These are phyloP conservation scores for Luperina nickerlii DNA, from an alignment of 2,888 invertebrate genomes.

Conservation along the genomic window DNA sequence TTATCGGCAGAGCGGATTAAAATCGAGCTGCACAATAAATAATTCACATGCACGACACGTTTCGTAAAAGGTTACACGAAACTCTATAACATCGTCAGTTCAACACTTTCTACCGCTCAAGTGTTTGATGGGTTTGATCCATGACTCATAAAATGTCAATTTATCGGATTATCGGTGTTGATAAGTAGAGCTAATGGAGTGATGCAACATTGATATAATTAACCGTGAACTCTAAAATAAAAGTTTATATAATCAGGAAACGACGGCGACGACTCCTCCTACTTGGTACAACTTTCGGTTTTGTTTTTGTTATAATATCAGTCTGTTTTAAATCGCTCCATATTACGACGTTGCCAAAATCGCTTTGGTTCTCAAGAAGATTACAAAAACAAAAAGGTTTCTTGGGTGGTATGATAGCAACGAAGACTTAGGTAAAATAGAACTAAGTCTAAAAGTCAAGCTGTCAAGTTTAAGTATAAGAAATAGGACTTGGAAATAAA, in stretches of 20 bases:
- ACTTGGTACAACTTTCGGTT: slow-evolving; percentile 42
- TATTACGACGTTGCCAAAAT: slow-evolving; percentile 29
- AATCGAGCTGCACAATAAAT: slow-evolving; percentile 79
- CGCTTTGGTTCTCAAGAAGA: slow-evolving; percentile 14
- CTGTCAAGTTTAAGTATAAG: slow-evolving; percentile 4
- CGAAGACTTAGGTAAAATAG: not conserved
- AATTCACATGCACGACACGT: slow-evolving; percentile 82
- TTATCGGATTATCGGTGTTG: slow-evolving; percentile 53
- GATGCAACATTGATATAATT: slow-evolving; percentile 60
- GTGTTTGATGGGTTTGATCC: slow-evolving; percentile 65
- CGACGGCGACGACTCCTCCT: slow-evolving; percentile 27
- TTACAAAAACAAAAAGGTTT: slow-evolving; percentile 23
- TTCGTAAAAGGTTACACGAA: slow-evolving; percentile 81
- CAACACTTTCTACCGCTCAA: slow-evolving; percentile 82
- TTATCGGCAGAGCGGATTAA: slow-evolving; percentile 80
- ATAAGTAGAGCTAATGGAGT: slow-evolving; percentile 58
- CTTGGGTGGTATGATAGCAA: slow-evolving; percentile 12
- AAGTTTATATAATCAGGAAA: slow-evolving; percentile 62
- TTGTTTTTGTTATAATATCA: slow-evolving; percentile 30
- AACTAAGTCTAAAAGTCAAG: not conserved
- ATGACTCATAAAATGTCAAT: slow-evolving; percentile 67
- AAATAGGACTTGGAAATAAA: slow-evolving; percentile 11
- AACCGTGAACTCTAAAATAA: slow-evolving; percentile 71
- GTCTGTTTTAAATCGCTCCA: slow-evolving; percentile 33
- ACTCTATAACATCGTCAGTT: slow-evolving; percentile 78